phyloP scores from a whole-genome alignment of 2,113 vertebrate species.

The Chamaetylas fuelleborni region DNA sequence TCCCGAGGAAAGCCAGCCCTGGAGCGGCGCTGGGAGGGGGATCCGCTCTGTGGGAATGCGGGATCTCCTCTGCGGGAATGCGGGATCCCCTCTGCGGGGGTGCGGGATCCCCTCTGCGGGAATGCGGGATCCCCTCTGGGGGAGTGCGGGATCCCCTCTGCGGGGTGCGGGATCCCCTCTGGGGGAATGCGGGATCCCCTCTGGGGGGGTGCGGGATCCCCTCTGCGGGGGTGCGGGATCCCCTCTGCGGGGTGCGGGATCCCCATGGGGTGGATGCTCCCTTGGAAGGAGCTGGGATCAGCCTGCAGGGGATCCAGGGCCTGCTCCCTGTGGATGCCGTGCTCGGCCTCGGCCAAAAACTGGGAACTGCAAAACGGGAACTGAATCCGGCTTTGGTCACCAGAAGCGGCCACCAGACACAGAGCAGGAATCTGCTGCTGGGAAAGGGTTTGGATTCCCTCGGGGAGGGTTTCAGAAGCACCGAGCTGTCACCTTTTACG shows the following conservation, averaged over 20 bases:
- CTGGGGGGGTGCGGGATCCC: too few relatives aligned
- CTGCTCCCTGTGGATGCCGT: accelerated
- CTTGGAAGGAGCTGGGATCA: accelerated
- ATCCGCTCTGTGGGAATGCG: too few relatives aligned
- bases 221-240: too few relatives aligned
- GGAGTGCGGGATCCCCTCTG: too few relatives aligned
- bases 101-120: too few relatives aligned
- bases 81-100: too few relatives aligned
- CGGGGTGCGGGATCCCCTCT: too few relatives aligned
- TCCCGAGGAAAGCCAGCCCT: not conserved
- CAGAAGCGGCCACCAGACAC: not conserved
- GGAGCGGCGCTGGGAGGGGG: accelerated
- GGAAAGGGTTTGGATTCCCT: not conserved
- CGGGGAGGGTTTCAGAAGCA: accelerated
- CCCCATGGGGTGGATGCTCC: not conserved
- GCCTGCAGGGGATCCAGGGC: not conserved
- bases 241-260: too few relatives aligned
- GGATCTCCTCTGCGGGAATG: too few relatives aligned
- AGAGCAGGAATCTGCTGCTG: not conserved
- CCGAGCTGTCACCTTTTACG: accelerated
- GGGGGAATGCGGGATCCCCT: too few relatives aligned
- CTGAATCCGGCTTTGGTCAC: accelerated
- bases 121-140: too few relatives aligned
- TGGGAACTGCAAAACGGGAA: not conserved
- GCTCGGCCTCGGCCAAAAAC: accelerated